A percentile compares a stretch with the other conserved stretches of the same genome.
These are phyloP conservation scores for Rhagoletis pomonella DNA, from an alignment of 1,140 invertebrate species.

Conservation along the genomic window DNA sequence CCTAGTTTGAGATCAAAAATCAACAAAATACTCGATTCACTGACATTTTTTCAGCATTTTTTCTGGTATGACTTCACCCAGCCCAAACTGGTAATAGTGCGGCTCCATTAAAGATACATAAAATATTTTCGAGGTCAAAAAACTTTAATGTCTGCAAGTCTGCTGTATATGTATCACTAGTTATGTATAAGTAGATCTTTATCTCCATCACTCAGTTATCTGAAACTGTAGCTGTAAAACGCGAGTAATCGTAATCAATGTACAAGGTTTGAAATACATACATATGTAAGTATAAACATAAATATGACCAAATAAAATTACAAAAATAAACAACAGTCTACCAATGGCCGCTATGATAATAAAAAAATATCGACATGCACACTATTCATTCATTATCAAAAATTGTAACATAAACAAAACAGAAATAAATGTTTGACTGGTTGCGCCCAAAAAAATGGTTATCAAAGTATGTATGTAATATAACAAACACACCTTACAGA, in stretches of 20 bases:
- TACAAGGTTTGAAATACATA: background rate
- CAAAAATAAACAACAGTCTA: background rate
- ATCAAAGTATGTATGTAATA: background rate
- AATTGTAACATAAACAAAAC: background rate
- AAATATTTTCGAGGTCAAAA: no score
- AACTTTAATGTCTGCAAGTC: no score
- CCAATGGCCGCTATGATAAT: background rate
- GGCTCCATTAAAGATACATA: no score
- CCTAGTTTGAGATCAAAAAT: no score
- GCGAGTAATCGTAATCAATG: background rate
- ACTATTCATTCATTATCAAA: background rate
- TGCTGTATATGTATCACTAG: no score
- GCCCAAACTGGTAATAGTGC: no score
- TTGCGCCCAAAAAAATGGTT: background rate
- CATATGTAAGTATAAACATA: background rate
- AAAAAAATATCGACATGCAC: background rate
- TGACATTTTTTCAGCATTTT: no score
- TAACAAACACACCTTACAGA: slow-evolving; percentile 10
- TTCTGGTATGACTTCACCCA: no score
- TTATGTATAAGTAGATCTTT: no score
- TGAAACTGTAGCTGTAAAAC: no score
- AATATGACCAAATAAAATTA: background rate
- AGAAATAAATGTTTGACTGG: background rate
- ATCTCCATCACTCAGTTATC: no score
- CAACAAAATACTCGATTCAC: no score